Evolutionary conservation across 2,888 invertebrate genomes (phyloP).

Genomic region (Mesorhabditis sp.): DNA sequence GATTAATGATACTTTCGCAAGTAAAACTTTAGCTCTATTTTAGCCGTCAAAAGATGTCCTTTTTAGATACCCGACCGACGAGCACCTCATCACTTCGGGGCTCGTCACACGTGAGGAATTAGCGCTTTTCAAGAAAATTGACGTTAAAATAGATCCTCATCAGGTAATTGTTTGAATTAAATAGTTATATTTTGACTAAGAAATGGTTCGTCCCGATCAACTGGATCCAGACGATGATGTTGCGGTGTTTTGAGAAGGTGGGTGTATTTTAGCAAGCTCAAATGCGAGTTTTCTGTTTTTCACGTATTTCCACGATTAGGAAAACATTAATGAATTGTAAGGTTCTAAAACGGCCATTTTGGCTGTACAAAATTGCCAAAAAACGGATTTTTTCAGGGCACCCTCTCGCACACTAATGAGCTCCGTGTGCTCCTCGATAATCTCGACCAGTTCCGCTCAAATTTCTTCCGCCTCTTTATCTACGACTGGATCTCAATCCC

Average conservation of each 20-base stretch:
- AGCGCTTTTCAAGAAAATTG: constrained; percentile 57
- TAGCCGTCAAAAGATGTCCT: constrained; percentile 32
- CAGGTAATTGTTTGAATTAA: constrained; percentile 24
- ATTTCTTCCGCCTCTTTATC: constrained; percentile 60
- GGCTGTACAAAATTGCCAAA: too few relatives aligned
- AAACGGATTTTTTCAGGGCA: too few relatives aligned
- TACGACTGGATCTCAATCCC: constrained; percentile 55
- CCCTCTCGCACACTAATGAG: constrained; percentile 41
- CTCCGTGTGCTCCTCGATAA: constrained; percentile 54
- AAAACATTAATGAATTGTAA: neutral
- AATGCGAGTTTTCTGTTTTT: neutral
- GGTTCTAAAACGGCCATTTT: too few relatives aligned
- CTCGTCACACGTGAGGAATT: constrained; percentile 60
- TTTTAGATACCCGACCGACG: constrained; percentile 61
- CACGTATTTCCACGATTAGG: neutral
- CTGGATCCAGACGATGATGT: constrained; percentile 60
- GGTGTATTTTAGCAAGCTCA: neutral
- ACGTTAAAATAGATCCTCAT: constrained; percentile 53
- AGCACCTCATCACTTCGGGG: constrained; percentile 61
- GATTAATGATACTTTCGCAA: too few relatives aligned
- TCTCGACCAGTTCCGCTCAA: constrained; percentile 60
- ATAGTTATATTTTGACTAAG: constrained; percentile 25
- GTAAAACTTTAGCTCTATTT: constrained; percentile 43
- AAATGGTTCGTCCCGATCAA: constrained; percentile 62
- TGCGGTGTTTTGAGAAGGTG: constrained; percentile 44